These are phyloP conservation scores for Spilosoma lubricipeda DNA, from an alignment of 2,888 invertebrate genomes.

Conservation along the genomic window DNA sequence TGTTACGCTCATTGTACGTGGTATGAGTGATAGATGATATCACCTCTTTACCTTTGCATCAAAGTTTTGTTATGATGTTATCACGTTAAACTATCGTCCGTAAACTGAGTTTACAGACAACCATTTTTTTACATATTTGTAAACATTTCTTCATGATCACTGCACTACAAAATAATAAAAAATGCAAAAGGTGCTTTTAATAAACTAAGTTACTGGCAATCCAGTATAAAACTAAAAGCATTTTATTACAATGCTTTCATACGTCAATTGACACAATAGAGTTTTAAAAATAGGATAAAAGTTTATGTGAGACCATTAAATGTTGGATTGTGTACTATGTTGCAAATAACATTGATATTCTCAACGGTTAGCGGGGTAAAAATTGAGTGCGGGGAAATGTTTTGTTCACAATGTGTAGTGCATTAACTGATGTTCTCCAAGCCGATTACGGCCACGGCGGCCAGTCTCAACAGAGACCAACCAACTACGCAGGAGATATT, in stretches of 20 bases:
- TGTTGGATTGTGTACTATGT: slow-evolving; percentile 42
- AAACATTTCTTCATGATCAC: neutral
- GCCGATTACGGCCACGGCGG: too few relatives aligned
- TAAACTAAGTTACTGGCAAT: slow-evolving; percentile 12
- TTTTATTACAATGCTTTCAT: slow-evolving; percentile 22
- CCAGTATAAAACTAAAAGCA: slow-evolving; percentile 18
- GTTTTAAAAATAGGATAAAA: slow-evolving; percentile 19
- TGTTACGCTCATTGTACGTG: too few relatives aligned
- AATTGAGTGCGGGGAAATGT: slow-evolving; percentile 1
- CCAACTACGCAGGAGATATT: too few relatives aligned
- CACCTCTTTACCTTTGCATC: too few relatives aligned
- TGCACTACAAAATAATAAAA: neutral
- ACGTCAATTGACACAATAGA: slow-evolving; percentile 18
- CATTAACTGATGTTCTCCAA: too few relatives aligned
- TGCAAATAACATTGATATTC: slow-evolving; percentile 45
- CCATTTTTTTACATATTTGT: neutral
- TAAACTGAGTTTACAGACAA: too few relatives aligned
- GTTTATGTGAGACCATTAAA: slow-evolving; percentile 33
- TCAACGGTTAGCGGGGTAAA: slow-evolving; percentile 7
- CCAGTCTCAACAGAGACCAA: too few relatives aligned
- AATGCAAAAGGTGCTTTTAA: neutral
- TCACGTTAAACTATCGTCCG: too few relatives aligned
- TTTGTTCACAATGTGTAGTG: slow-evolving; percentile 4
- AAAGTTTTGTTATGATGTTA: too few relatives aligned
- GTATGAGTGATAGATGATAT: too few relatives aligned